Percentiles rank a stretch among this genome's conserved stretches.
These are phyloP conservation scores for Macrophya alboannulata DNA, from an alignment of 2,888 invertebrate genomes.

Conservation along the genomic window DNA sequence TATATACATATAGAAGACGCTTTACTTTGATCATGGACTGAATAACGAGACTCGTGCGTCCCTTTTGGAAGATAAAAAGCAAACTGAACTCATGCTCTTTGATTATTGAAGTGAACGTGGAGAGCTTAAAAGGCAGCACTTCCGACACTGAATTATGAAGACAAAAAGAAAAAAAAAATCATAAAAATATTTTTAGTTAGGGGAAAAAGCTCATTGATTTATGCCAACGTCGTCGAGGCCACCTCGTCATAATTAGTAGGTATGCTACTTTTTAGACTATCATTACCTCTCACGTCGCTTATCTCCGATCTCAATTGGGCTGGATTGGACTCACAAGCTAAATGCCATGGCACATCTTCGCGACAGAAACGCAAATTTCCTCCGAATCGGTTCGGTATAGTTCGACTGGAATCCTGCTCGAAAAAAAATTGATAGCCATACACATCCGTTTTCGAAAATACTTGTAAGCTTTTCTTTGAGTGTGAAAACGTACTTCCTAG, in stretches of 20 bases:
- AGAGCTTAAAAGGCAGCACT: conserved; percentile 10
- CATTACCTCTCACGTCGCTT: background rate
- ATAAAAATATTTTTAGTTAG: background rate
- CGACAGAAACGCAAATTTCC: no score
- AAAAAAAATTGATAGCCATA: no score
- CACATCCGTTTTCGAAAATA: no score
- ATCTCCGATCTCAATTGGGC: no score
- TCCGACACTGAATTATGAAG: background rate
- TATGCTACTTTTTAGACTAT: background rate
- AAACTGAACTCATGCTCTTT: conserved; percentile 17
- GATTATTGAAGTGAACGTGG: background rate
- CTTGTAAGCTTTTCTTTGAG: no score
- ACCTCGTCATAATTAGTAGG: background rate
- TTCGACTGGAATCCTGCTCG: no score
- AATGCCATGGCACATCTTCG: no score
- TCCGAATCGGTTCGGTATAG: no score
- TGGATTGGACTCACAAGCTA: no score
- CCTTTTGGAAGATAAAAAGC: conserved; percentile 5
- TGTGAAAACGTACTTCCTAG: no score
- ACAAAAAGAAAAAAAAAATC: background rate
- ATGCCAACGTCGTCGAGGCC: background rate
- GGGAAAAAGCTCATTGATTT: background rate
- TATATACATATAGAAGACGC: background rate
- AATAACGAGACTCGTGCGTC: conserved; percentile 15
- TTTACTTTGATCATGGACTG: conserved; percentile 23